A percentile compares a stretch with the other conserved stretches of the same genome.
Conservation (phyloP, 2,888 invertebrate genomes). For the Aleiodes alternator region DNA sequence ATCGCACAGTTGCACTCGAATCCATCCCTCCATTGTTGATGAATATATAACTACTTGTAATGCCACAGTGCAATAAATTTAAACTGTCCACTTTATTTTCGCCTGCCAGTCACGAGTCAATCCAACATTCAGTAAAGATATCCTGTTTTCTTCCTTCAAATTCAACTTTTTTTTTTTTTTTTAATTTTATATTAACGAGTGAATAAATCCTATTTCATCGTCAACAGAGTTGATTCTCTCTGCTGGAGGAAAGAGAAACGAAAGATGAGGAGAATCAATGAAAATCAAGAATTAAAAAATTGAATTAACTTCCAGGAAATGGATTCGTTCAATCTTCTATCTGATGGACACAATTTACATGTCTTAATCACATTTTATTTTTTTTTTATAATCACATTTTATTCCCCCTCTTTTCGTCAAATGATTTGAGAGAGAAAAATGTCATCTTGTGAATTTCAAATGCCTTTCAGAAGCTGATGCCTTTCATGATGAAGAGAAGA, state of each 20-base stretch:
- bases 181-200: neutral
- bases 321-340: neutral
- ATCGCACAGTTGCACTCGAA: constrained; percentile 37
- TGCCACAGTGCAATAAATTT: constrained; percentile 40
- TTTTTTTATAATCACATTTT: constrained; percentile 10
- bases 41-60: constrained; percentile 9
- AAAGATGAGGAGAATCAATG: neutral
- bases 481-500: neutral
- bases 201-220: neutral
- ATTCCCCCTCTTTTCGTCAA: neutral
- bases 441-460: neutral
- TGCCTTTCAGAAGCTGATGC: neutral
- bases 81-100: constrained; percentile 34
- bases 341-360: constrained; percentile 27
- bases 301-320: constrained; percentile 22
- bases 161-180: no score
- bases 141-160: constrained; percentile 38
- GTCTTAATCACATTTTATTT: constrained; percentile 3
- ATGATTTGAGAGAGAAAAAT: no score
- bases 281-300: constrained; percentile 10
- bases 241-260: neutral
- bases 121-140: constrained; percentile 27
- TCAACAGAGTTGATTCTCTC: neutral
- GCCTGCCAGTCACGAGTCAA: constrained; percentile 44
- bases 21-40: constrained; percentile 38